These are phyloP conservation scores for Diloba caeruleocephala DNA, from an alignment of 2,888 invertebrate genomes.

Conservation along the genomic window DNA sequence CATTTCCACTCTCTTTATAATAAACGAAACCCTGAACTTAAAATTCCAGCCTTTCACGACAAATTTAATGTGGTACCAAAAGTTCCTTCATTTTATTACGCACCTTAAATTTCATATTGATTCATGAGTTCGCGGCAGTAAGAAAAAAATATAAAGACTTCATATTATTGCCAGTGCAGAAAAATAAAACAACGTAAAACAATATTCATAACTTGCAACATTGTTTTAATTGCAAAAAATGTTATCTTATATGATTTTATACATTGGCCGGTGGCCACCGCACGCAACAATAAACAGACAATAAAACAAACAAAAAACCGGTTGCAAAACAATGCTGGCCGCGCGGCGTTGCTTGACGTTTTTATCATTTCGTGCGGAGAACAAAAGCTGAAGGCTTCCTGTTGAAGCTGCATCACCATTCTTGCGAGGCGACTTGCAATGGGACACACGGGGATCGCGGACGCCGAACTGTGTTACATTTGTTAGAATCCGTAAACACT, in stretches of 20 bases:
- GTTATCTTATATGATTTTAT: slow-evolving; percentile 55
- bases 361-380: slow-evolving; percentile 86
- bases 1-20: slow-evolving; percentile 22
- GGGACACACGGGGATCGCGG: slow-evolving; percentile 55
- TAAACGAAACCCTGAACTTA: slow-evolving; percentile 7
- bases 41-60: slow-evolving; percentile 18
- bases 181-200: slow-evolving; percentile 56
- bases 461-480: background rate
- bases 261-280: slow-evolving; percentile 56
- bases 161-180: slow-evolving; percentile 51
- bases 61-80: slow-evolving; percentile 40
- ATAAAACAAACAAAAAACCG: slow-evolving; percentile 74
- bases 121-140: slow-evolving; percentile 46
- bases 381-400: slow-evolving; percentile 87
- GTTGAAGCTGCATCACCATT: slow-evolving; percentile 87
- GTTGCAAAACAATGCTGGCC: slow-evolving; percentile 83
- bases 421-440: slow-evolving; percentile 74
- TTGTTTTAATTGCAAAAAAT: slow-evolving; percentile 63
- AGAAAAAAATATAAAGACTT: slow-evolving; percentile 56
- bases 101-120: slow-evolving; percentile 54
- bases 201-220: slow-evolving; percentile 63
- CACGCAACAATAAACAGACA: slow-evolving; percentile 76
- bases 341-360: slow-evolving; percentile 84
- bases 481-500: too few species aligned
- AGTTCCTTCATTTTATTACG: slow-evolving; percentile 44